Evolutionary conservation across 2,113 vertebrate species (phyloP).

Genomic region (Sprattus sprattus): DNA sequence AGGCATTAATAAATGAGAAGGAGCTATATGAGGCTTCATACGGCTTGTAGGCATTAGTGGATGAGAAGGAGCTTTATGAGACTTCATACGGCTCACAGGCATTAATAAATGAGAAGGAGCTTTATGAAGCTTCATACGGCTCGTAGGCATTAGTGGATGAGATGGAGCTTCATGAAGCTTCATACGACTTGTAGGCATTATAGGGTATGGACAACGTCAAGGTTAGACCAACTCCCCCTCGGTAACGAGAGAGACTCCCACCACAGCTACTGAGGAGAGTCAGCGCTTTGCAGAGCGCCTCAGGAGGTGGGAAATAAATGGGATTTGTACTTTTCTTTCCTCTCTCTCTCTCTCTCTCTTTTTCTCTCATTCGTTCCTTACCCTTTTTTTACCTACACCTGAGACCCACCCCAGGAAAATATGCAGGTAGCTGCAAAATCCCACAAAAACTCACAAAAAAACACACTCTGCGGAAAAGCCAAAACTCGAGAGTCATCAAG

Average conservation of each 20-base stretch:
- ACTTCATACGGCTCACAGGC: too few species aligned
- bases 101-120: not conserved
- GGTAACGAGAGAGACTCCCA: not conserved
- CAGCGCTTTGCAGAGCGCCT: conserved; percentile 66
- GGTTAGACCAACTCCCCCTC: not conserved
- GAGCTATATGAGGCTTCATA: not conserved
- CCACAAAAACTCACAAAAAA: conserved; percentile 47
- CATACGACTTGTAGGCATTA: not conserved
- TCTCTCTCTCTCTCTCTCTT: conserved; percentile 23
- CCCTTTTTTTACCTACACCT: conserved; percentile 63
- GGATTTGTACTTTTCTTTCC: conserved; percentile 28
- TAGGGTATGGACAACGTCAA: not conserved
- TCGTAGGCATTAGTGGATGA: not conserved
- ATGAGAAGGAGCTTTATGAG: not conserved
- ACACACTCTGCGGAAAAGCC: conserved; percentile 61
- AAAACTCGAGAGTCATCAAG: conserved; percentile 70
- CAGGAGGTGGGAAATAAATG: conserved; percentile 62
- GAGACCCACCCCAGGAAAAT: conserved; percentile 65
- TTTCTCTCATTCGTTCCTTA: conserved; percentile 40
- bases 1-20: not conserved
- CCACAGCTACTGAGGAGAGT: conserved; percentile 48
- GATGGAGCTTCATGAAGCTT: not conserved
- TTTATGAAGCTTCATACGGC: too few species aligned
- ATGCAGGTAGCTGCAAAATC: conserved; percentile 72
- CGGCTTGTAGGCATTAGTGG: not conserved